Conservation (phyloP, 92 coral and sea anemone species). For the Actinostola sp. region DNA sequence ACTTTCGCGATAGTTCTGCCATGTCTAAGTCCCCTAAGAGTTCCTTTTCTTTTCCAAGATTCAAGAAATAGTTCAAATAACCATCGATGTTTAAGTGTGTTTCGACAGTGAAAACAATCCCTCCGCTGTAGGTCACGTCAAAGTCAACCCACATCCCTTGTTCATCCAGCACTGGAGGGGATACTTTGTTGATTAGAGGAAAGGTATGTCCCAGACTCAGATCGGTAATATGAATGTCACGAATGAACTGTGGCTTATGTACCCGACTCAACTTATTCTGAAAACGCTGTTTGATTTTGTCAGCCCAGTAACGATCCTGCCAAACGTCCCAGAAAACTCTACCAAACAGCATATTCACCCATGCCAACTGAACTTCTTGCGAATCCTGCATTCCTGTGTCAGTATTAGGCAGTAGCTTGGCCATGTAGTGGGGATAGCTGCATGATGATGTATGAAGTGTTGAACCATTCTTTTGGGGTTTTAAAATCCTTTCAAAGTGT, state of each 20-base stretch:
- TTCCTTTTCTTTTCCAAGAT: conserved; percentile 78
- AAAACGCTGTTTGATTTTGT: conserved; percentile 87
- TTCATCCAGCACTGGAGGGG: conserved; percentile 78
- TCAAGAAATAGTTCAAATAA: conserved; percentile 75
- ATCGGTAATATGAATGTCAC: conserved; percentile 89
- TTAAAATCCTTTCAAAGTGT: conserved; percentile 55
- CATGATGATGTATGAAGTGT: conserved; percentile 40
- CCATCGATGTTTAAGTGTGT: conserved; percentile 94
- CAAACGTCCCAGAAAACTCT: conserved; percentile 98
- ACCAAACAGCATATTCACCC: conserved; percentile 95
- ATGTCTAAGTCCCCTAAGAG: conserved; percentile 77
- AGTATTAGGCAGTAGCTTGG: conserved; percentile 59
- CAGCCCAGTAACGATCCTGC: conserved; percentile 97
- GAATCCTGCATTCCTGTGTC: conserved; percentile 52
- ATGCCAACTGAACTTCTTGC: conserved; percentile 77
- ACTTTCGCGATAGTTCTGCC: conserved; percentile 77
- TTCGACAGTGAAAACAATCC: conserved; percentile 85
- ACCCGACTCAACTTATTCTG: conserved; percentile 88
- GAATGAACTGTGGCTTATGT: conserved; percentile 92
- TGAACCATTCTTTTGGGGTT: conserved; percentile 37
- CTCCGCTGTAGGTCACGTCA: conserved; percentile 94
- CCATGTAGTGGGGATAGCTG: conserved; percentile 95
- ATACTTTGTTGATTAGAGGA: conserved; percentile 82
- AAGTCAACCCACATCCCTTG: conserved; percentile 98
- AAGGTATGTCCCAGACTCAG: conserved; percentile 87